Percentiles rank a stretch among this genome's conserved stretches.
These are phyloP conservation scores for Pseudomyrmex dendroicus DNA, from an alignment of 1,140 invertebrate genomes.

Conservation along the genomic window DNA sequence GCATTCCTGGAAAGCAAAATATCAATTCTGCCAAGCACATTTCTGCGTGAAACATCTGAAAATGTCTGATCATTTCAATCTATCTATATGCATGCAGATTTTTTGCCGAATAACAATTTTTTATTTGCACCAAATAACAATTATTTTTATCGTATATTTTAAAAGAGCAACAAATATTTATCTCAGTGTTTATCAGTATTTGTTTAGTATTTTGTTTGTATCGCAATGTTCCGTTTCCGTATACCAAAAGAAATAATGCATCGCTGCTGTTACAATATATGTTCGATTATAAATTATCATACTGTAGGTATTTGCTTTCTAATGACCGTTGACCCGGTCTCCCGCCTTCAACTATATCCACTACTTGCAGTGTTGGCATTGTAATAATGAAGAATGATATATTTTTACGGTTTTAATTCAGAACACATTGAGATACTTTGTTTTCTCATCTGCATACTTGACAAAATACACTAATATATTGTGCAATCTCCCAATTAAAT, in stretches of 20 bases:
- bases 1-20: too few relatives aligned
- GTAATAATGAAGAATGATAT: not conserved
- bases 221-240: not conserved
- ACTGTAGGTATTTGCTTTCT: slow-evolving; percentile 5
- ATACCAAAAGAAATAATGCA: slow-evolving; percentile 19
- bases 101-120: too few relatives aligned
- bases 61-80: too few relatives aligned
- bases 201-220: not conserved
- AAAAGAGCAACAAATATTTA: not conserved
- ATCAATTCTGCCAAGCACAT: too few relatives aligned
- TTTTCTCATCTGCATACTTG: not conserved
- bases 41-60: too few relatives aligned
- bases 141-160: too few relatives aligned
- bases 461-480: too few relatives aligned
- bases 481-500: too few relatives aligned
- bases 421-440: not conserved
- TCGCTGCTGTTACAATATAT: not conserved
- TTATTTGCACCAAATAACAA: too few relatives aligned
- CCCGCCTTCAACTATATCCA: not conserved
- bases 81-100: too few relatives aligned
- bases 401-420: not conserved
- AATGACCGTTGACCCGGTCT: slow-evolving; percentile 40
- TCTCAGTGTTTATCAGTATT: not conserved
- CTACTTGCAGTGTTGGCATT: not conserved
- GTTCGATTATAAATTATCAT: slow-evolving; percentile 18